phyloP scores from a whole-genome alignment of 2,888 invertebrate genomes.

The Nebria salina region DNA sequence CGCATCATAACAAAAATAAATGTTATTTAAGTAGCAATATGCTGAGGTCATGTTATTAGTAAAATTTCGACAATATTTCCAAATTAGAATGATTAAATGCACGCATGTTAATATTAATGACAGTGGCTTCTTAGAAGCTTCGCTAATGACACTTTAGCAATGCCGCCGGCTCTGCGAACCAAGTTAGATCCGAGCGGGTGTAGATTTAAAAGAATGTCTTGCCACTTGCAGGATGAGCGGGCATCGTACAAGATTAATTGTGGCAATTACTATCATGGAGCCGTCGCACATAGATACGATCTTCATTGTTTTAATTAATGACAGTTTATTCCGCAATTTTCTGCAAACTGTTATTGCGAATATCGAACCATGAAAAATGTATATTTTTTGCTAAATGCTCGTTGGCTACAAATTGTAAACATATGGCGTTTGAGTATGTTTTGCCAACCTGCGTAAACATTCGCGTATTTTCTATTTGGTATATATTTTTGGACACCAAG shows the following conservation, averaged over 20 bases:
- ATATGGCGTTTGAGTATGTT: background rate
- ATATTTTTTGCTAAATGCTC: background rate
- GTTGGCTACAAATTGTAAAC: background rate
- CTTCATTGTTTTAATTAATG: slow-evolving; percentile 41
- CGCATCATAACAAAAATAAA: too few species aligned
- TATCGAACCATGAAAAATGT: background rate
- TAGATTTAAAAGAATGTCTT: slow-evolving; percentile 13
- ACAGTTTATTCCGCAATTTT: slow-evolving; percentile 27
- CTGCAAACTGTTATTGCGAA: background rate
- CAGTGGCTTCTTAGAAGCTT: slow-evolving; percentile 16
- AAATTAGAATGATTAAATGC: slow-evolving; percentile 25
- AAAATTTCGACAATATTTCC: background rate
- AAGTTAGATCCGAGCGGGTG: background rate
- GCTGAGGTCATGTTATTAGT: background rate
- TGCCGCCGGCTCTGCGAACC: slow-evolving; percentile 16
- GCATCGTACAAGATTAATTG: slow-evolving; percentile 37
- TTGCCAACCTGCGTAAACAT: background rate
- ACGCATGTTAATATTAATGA: slow-evolving; percentile 26
- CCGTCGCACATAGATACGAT: slow-evolving; percentile 19
- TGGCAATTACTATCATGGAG: slow-evolving; percentile 26
- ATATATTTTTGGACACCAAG: background rate
- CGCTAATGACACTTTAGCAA: slow-evolving; percentile 27
- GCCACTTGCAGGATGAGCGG: slow-evolving; percentile 24
- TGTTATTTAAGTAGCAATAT: too few species aligned
- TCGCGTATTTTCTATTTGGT: background rate